Evolutionary conservation across 2,113 vertebrate species (phyloP), one percentile per base, ranked within the genome.

Genomic region (Crotalus viridis): DNA sequence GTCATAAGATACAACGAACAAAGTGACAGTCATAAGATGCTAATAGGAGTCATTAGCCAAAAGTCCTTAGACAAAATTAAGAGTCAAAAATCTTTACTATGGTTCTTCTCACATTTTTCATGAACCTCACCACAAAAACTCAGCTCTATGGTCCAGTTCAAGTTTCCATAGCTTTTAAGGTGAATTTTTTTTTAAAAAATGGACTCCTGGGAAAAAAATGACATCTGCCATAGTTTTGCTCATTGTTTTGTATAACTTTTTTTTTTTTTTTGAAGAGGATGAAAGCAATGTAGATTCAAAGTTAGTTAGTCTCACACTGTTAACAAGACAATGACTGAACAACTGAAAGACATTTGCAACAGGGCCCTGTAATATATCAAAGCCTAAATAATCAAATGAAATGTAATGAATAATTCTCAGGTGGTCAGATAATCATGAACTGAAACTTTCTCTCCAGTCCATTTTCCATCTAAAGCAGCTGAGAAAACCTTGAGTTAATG

Each of bases 281-380:
- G 26, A 88, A 33, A 2, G 15, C 61, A 87, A 95, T 87, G 55
- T 89, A 90, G 81, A 0, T 81, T 0, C 1, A 0, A 0, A 22
- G 46, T 93, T 96, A 94, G 28, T 93, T 1, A 91, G 88, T 93
- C n/a, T 92, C 46, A 81, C 89, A 39, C 89, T 92, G 26, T 0
- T 26, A 94, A 17, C 28, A 94, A 92, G 43, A 39, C 13, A 90
- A 3, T 33, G 92, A 51, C 48, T 54, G 46, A 24, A 33, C 24
- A 85, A 52, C 22, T 59, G 24, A 12, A 51, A 85, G 69, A 51
- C 39, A 87, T 90, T 94, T 90, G 12, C 8, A 90, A 43, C 28
- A 64, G 8, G 56, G 0, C 89, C 56, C 2, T 74, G 33, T 5
- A 93, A 4, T n/a, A 90, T 92, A 21, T 55, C 33, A 24, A 61